A percentile compares a stretch with the other conserved stretches of the same genome.
These are phyloP conservation scores for Euproctis similis DNA, from an alignment of 2,888 invertebrate species.

Conservation along the genomic window DNA sequence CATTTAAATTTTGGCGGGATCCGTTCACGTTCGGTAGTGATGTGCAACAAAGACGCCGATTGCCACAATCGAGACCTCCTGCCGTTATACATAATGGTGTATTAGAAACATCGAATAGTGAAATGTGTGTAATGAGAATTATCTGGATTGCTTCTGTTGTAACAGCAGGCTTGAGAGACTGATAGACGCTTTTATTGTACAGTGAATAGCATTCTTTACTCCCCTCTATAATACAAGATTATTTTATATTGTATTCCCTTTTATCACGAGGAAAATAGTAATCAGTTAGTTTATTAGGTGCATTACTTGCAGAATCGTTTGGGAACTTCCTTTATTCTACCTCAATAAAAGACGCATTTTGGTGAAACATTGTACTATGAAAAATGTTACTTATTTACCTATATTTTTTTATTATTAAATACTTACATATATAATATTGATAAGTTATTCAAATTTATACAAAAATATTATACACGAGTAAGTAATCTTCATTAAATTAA, in stretches of 20 bases:
- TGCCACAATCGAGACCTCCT: conserved; percentile 63
- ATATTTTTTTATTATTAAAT: conserved; percentile 13
- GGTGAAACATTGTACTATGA: conserved; percentile 24
- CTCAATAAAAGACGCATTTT: conserved; percentile 25
- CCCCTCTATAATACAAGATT: conserved; percentile 61
- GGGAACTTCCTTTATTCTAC: conserved; percentile 34
- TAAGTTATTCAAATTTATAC: conserved; percentile 31
- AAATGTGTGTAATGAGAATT: conserved; percentile 75
- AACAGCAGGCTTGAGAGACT: conserved; percentile 54
- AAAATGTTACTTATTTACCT: too few species aligned
- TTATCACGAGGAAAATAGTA: conserved; percentile 62
- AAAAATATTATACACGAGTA: conserved; percentile 23
- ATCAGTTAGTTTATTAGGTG: conserved; percentile 67
- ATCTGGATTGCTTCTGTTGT: conserved; percentile 71
- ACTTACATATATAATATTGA: conserved; percentile 19
- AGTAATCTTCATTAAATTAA: conserved; percentile 40
- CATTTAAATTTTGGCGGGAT: conserved; percentile 76
- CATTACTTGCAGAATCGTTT: conserved; percentile 61
- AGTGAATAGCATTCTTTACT: conserved; percentile 63
- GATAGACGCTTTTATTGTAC: conserved; percentile 55
- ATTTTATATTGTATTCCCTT: conserved; percentile 61
- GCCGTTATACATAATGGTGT: conserved; percentile 60
- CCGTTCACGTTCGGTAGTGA: conserved; percentile 61
- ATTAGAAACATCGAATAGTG: conserved; percentile 65
- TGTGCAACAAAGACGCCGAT: conserved; percentile 66